These are phyloP conservation scores for Gobio occitaniae DNA, from an alignment of 2,797 vertebrate genomes.

Conservation along the genomic window DNA sequence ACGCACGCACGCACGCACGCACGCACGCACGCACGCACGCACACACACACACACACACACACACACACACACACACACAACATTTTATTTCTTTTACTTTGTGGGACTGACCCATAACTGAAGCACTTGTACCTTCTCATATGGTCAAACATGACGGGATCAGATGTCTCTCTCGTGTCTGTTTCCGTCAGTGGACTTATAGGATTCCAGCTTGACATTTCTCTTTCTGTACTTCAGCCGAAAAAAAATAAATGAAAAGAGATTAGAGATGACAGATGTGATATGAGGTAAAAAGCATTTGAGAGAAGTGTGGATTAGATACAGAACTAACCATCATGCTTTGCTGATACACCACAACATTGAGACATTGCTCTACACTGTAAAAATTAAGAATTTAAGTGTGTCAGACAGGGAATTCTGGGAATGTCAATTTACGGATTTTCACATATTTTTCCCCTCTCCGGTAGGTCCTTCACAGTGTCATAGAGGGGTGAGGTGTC, in stretches of 20 bases:
- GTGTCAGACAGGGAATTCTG: too few species aligned
- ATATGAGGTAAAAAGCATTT: not conserved
- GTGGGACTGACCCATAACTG: not conserved
- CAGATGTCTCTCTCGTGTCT: not conserved
- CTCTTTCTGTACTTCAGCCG: not conserved
- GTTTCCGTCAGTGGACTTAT: not conserved
- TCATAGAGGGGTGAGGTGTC: too few species aligned
- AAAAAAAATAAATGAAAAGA: not conserved
- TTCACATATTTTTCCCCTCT: too few species aligned
- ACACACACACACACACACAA: too few species aligned
- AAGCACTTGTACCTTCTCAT: not conserved
- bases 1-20: not conserved
- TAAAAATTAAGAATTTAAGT: too few species aligned
- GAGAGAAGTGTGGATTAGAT: not conserved
- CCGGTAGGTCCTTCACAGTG: too few species aligned
- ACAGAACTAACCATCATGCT: not conserved
- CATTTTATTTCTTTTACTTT: too few species aligned
- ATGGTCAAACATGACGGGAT: not conserved
- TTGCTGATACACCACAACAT: not conserved
- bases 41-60: not conserved
- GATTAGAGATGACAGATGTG: not conserved
- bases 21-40: not conserved
- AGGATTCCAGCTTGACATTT: slow-evolving; percentile 8
- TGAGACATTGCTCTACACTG: not conserved
- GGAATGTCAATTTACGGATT: too few species aligned